Evolutionary conservation across 2,113 vertebrate species (phyloP).

Genomic region (Polypterus bichir): DNA sequence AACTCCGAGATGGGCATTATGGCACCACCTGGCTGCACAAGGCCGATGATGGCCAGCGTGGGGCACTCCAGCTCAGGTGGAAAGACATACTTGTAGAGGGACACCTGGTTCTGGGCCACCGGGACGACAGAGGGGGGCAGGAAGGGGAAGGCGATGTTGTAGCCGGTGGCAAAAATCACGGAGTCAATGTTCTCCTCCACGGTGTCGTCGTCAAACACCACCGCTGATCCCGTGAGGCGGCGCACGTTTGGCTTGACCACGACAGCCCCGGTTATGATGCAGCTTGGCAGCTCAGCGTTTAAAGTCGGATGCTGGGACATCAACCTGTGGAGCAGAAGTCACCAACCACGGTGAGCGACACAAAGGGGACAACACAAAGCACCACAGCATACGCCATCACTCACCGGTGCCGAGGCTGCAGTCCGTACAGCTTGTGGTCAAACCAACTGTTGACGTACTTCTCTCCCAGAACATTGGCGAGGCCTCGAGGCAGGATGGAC

Average conservation of each 20-base stretch:
- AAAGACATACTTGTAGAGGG: constrained; percentile 66
- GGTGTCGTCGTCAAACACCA: constrained; percentile 69
- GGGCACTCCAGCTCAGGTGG: constrained; percentile 56
- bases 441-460: constrained; percentile 43
- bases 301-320: constrained; percentile 39
- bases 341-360: neutral
- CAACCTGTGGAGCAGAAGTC: constrained; percentile 32
- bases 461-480: constrained; percentile 37
- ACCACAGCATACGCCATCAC: neutral
- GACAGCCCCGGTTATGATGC: constrained; percentile 63
- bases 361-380: neutral
- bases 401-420: constrained; percentile 62
- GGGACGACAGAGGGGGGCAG: constrained; percentile 43
- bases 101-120: constrained; percentile 45
- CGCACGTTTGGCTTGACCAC: constrained; percentile 58
- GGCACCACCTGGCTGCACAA: constrained; percentile 59
- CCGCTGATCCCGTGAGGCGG: constrained; percentile 52
- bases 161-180: constrained; percentile 79
- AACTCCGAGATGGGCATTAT: constrained; percentile 71
- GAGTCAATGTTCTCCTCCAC: constrained; percentile 61
- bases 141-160: constrained; percentile 61
- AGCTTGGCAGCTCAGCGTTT: constrained; percentile 70
- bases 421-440: constrained; percentile 62
- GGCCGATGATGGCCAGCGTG: constrained; percentile 66
- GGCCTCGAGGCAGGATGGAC: constrained; percentile 35